Conservation (phyloP, 2,113 vertebrate species). For the Ovis canadensis region DNA sequence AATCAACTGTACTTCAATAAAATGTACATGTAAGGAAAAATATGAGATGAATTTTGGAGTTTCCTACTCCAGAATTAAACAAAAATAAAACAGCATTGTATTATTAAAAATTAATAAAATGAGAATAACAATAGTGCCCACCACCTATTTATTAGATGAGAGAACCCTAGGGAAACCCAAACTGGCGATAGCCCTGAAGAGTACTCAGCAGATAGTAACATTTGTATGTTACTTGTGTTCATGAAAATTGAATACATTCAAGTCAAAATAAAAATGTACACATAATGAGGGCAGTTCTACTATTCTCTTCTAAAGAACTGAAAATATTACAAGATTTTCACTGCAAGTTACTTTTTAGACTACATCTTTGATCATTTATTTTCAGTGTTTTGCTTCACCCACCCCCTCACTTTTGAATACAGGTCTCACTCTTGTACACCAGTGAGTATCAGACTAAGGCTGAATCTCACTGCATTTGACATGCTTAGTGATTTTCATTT, state of each 20-base stretch:
- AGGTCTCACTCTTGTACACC: neutral
- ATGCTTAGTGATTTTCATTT: neutral
- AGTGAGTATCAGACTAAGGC: neutral
- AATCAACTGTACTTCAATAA: neutral
- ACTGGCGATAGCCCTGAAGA: neutral
- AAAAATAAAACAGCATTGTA: neutral
- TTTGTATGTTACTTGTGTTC: neutral
- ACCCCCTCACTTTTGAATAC: neutral
- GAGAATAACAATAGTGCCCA: too few species aligned
- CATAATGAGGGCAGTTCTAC: neutral
- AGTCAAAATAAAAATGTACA: neutral
- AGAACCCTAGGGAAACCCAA: neutral
- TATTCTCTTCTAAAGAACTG: neutral
- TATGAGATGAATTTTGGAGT: neutral
- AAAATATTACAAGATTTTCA: neutral
- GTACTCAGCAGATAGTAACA: neutral
- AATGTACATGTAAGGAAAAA: neutral
- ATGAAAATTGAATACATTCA: neutral
- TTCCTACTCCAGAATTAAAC: neutral
- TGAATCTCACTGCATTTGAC: neutral
- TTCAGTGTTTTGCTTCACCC: neutral
- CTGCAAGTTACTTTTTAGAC: neutral
- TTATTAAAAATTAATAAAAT: neutral
- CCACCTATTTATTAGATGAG: neutral
- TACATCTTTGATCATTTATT: neutral